Evolutionary conservation across 2,888 invertebrate genomes (phyloP).

Genomic region (Cenopis cana): DNA sequence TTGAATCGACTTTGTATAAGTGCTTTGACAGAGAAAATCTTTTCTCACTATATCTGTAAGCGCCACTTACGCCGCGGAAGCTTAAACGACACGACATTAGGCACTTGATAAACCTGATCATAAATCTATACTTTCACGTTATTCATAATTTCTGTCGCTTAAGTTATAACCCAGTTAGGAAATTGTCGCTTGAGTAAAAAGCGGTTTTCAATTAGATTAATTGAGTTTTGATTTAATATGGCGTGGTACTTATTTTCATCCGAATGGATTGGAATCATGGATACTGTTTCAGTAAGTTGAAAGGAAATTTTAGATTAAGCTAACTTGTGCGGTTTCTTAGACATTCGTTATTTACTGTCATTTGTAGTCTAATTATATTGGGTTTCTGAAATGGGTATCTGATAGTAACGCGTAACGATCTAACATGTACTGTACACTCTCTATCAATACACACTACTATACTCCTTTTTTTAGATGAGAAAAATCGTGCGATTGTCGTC

Average conservation of each 20-base stretch:
- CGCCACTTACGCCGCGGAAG: constrained; percentile 37
- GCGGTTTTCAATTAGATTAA: constrained; percentile 14
- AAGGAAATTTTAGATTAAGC: constrained; percentile 1
- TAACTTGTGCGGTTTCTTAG: not conserved
- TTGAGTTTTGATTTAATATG: constrained; percentile 1
- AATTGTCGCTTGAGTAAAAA: constrained; percentile 8
- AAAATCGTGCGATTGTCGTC: no score
- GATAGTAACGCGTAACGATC: no score
- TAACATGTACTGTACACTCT: not conserved
- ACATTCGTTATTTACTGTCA: not conserved
- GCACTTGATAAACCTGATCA: constrained; percentile 29
- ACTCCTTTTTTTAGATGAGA: no score
- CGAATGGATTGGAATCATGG: not conserved
- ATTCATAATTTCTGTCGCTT: constrained; percentile 40
- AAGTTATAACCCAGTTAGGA: constrained; percentile 31
- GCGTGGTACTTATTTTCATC: not conserved
- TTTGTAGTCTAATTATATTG: not conserved
- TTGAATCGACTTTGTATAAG: no score
- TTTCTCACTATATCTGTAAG: constrained; percentile 2
- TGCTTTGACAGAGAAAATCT: no score
- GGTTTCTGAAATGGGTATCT: no score
- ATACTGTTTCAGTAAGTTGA: constrained; percentile 3
- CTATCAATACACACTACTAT: not conserved
- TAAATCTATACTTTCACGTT: constrained; percentile 43
- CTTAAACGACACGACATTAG: constrained; percentile 41